Evolutionary conservation across 1,140 invertebrate species (phyloP).

Genomic region (Plectrocnemia conspersa): DNA sequence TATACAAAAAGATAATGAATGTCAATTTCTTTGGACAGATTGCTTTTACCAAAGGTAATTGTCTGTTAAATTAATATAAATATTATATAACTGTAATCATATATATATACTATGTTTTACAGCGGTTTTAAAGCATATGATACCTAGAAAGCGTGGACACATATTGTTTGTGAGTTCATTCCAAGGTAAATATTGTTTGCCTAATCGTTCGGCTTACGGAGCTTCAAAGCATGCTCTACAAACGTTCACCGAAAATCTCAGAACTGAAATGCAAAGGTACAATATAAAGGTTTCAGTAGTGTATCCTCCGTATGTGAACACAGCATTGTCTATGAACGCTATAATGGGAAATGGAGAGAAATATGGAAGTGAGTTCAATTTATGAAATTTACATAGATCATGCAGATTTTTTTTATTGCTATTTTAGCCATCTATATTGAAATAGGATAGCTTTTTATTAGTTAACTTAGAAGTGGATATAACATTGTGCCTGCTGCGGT

Average conservation of each 20-base stretch:
- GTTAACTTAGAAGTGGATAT: no score
- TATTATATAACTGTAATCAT: no score
- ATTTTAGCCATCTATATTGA: no score
- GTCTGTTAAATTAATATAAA: neutral
- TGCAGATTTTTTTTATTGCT: no score
- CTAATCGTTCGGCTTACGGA: constrained; percentile 82
- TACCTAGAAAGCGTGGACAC: constrained; percentile 69
- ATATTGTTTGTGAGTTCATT: constrained; percentile 88
- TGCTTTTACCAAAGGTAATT: constrained; percentile 82
- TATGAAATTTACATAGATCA: no score
- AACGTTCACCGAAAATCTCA: constrained; percentile 78
- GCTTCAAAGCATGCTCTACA: constrained; percentile 94
- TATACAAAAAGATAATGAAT: constrained; percentile 85
- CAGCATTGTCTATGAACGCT: constrained; percentile 84
- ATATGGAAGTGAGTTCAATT: no score
- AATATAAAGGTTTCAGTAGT: constrained; percentile 78
- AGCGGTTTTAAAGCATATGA: constrained; percentile 82
- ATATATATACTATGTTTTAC: constrained; percentile 38
- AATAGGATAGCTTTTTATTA: no score
- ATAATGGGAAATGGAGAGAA: constrained; percentile 68
- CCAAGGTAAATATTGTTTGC: constrained; percentile 87
- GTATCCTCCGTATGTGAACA: constrained; percentile 86
- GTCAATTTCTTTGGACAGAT: constrained; percentile 94
- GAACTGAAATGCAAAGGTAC: constrained; percentile 70
- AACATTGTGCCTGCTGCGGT: no score